Evolutionary conservation across 2,888 invertebrate species (phyloP).

Genomic region (Dicycla oo): DNA sequence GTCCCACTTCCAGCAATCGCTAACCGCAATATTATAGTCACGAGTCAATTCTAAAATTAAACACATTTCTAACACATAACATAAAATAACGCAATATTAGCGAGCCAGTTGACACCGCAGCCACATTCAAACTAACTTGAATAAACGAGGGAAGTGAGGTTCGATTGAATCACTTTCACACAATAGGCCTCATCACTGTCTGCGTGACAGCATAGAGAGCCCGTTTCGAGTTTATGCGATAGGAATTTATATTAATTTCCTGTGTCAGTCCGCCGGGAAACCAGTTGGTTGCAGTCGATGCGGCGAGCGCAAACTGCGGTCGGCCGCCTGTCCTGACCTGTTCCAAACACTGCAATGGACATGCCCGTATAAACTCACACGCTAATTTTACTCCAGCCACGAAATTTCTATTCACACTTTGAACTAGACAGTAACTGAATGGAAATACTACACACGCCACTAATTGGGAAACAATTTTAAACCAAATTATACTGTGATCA

Average conservation of each 20-base stretch:
- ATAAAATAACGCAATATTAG: conserved; percentile 58
- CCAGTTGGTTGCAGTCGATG: conserved; percentile 85
- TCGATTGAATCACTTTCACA: conserved; percentile 83
- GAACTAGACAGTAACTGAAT: conserved; percentile 64
- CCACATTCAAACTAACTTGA: conserved; percentile 78
- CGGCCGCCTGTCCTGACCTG: conserved; percentile 81
- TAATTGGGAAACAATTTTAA: conserved; percentile 58
- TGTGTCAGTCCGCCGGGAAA: conserved; percentile 80
- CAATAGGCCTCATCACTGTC: conserved; percentile 86
- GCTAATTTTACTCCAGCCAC: conserved; percentile 83
- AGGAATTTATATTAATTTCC: conserved; percentile 90
- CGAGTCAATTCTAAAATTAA: conserved; percentile 5
- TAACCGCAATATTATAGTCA: conserved; percentile 9
- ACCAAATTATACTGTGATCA: conserved; percentile 49
- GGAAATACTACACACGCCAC: conserved; percentile 37
- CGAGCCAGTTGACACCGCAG: conserved; percentile 73
- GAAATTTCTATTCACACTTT: conserved; percentile 78
- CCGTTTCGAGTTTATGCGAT: conserved; percentile 84
- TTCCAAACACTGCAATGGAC: conserved; percentile 84
- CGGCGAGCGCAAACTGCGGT: conserved; percentile 84
- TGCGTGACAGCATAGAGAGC: conserved; percentile 77
- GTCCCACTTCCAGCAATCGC: background rate
- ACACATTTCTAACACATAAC: conserved; percentile 22
- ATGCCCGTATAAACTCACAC: conserved; percentile 83
- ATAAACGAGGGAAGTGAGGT: conserved; percentile 78